Evolutionary conservation across 92 coral and sea anemone genomes (phyloP).

Genomic region (Palythoa grandis): DNA sequence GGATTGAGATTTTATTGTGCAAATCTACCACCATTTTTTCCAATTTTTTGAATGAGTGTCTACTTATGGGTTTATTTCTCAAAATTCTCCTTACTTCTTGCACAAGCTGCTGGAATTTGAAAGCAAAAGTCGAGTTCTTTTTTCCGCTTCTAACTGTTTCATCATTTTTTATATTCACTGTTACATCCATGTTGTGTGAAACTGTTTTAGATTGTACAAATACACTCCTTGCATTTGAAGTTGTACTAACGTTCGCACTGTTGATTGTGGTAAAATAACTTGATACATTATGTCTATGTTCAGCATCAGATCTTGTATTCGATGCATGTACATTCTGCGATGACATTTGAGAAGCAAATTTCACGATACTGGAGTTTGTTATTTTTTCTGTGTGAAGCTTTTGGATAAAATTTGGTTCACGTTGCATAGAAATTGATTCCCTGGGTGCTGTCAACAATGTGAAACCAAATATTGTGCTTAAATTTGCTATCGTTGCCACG

Average conservation of each 20-base stretch:
- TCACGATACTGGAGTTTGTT: background rate
- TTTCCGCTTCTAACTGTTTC: background rate
- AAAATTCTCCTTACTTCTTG: slow-evolving; percentile 45
- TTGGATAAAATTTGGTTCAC: background rate
- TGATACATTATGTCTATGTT: background rate
- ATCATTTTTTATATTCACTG: background rate
- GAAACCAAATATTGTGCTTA: background rate
- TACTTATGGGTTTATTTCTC: background rate
- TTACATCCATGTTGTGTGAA: background rate
- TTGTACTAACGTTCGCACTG: background rate
- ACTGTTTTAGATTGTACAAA: background rate
- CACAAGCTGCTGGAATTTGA: slow-evolving; percentile 41
- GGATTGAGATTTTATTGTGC: slow-evolving; percentile 13
- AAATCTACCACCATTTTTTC: slow-evolving; percentile 41
- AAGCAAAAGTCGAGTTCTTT: background rate
- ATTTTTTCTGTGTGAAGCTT: background rate
- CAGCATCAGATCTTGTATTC: background rate
- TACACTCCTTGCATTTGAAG: background rate
- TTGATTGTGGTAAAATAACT: background rate
- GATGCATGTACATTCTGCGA: background rate
- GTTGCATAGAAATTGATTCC: background rate
- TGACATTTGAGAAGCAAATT: background rate
- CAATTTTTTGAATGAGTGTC: slow-evolving; percentile 35
- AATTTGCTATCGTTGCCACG: background rate
- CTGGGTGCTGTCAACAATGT: background rate